Base-by-base conservation (phyloP, 2,888 invertebrate genomes). In the Eupithecia insigniata region DNA sequence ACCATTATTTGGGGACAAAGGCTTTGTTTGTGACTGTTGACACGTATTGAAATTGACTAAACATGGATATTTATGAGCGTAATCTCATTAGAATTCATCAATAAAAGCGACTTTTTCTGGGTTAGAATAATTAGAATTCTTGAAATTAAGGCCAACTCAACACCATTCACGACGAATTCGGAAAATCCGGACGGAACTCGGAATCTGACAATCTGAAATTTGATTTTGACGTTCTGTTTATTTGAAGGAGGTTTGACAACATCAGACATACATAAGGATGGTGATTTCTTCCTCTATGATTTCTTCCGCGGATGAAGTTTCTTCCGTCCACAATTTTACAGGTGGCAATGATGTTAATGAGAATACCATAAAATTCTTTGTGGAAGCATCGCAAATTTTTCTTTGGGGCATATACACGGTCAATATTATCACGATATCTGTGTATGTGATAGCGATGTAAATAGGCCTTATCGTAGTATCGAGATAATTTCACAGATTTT, bases 61-160 rank as follows among this genome's bases (percentile, higher is more conserved):
- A 65, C 68, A 78, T 77, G 73, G 72, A 78, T 78, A 78, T 74
- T 76, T 72, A 78, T 79, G 39, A 70, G 68, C 67, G 70, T 39
- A 71, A 80, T 79, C 55, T 60, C 60, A 85, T 85, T 84, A 78
- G 77, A 81, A 79, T 81, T 70, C 65, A 70, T 70, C 69, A 73
- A 75, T 79, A 78, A 73, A 79, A 76, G 79, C 62, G 62, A 66
- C 80, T 81, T 81, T 79, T 81, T 81, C 80, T 70, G 18, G 28
- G 18, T 10, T 60, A 30, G 8, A 60, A 18, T 60, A 32, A 83
- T 76, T 81, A 82, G 28, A 30, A 30, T 62, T 32, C n/a, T 62
- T 30, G 16, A 81, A 85, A 82, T 78, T 80, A 43, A 26, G 87
- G 89, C 90, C 89, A 90, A 89, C 90, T 88, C 65, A 70, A 43